Evolutionary conservation across 2,797 vertebrate species (phyloP).

Genomic region (Artibeus jamaicensis): DNA sequence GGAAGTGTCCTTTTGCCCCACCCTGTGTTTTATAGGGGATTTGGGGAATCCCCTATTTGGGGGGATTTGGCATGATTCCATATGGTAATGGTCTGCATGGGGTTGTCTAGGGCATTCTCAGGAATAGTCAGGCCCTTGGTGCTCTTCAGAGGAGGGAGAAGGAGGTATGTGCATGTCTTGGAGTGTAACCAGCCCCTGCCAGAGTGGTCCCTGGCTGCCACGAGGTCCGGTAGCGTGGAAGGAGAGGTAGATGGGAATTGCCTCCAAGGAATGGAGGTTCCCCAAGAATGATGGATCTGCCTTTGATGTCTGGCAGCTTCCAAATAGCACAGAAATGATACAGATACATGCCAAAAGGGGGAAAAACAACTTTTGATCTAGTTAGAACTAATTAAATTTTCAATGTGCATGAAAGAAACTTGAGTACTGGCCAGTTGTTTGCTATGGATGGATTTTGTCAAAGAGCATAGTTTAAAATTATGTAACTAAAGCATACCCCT

Average conservation of each 20-base stretch:
- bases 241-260: slow-evolving; percentile 27
- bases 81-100: background rate
- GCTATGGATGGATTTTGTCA: slow-evolving; percentile 86
- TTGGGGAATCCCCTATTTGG: background rate
- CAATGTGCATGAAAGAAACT: slow-evolving; percentile 84
- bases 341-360: slow-evolving; percentile 64
- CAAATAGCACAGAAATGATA: slow-evolving; percentile 68
- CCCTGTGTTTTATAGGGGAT: background rate
- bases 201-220: background rate
- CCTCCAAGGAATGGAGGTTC: slow-evolving; percentile 52
- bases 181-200: background rate
- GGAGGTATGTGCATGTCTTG: background rate
- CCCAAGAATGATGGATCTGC: slow-evolving; percentile 62
- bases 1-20: background rate
- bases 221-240: slow-evolving; percentile 49
- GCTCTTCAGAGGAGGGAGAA: slow-evolving; percentile 11
- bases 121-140: slow-evolving; percentile 60
- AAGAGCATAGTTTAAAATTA: slow-evolving; percentile 82
- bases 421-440: slow-evolving; percentile 83
- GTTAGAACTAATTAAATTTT: slow-evolving; percentile 85
- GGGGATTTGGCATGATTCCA: background rate
- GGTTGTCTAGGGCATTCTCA: background rate
- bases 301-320: slow-evolving; percentile 75
- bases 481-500: slow-evolving; percentile 78
- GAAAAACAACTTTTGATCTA: slow-evolving; percentile 70